A percentile compares a stretch with the other conserved stretches of the same genome.
These are phyloP conservation scores for Emesis russula DNA, from an alignment of 2,888 invertebrate species.

Conservation along the genomic window DNA sequence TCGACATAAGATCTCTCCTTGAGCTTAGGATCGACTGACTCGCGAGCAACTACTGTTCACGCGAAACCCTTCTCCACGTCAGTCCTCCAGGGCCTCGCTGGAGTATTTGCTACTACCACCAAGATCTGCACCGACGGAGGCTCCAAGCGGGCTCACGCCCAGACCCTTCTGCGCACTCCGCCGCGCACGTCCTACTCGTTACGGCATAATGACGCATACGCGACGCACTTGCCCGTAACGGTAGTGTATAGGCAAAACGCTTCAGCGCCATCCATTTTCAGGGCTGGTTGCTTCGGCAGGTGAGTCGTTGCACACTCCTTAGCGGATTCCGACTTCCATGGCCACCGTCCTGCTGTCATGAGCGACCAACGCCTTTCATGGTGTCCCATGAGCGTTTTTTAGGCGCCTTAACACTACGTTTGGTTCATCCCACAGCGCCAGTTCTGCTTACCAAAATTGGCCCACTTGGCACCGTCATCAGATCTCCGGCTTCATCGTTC, in stretches of 20 bases:
- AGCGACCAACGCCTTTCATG: constrained; percentile 96
- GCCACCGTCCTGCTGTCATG: constrained; percentile 97
- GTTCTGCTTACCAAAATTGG: constrained; percentile 98
- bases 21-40: constrained; percentile 96
- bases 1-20: too few relatives aligned
- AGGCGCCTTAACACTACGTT: constrained; percentile 97
- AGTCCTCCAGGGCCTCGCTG: constrained; percentile 92
- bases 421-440: constrained; percentile 98
- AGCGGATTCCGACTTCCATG: constrained; percentile 98
- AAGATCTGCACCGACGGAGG: constrained; percentile 96
- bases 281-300: constrained; percentile 97
- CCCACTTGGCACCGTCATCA: constrained; percentile 97
- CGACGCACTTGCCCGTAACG: constrained; percentile 92
- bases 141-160: constrained; percentile 95
- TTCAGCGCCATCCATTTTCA: constrained; percentile 97
- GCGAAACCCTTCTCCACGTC: constrained; percentile 95
- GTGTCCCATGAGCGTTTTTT: constrained; percentile 94
- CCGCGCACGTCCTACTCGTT: constrained; percentile 96
- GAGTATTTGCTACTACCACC: constrained; percentile 98
- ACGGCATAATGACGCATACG: constrained; percentile 91
- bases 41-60: constrained; percentile 95
- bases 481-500: constrained; percentile 95
- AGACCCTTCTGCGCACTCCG: constrained; percentile 96
- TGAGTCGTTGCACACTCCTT: constrained; percentile 96
- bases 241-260: constrained; percentile 95